Conservation (phyloP, 2,113 vertebrate genomes). For the Nibea coibor region DNA sequence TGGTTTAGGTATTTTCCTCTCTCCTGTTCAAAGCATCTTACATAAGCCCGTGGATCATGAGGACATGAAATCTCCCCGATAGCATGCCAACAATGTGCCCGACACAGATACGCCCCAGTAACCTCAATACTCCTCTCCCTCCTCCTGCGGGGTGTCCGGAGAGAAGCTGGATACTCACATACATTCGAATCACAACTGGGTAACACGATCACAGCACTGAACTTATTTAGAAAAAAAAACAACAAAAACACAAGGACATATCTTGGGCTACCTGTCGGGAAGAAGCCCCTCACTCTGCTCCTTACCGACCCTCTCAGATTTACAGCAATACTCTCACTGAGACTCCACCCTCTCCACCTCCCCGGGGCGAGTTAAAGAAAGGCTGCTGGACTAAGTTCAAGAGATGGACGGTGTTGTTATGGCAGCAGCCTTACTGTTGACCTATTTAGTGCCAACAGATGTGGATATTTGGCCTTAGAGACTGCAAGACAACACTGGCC, state of each 20-base stretch:
- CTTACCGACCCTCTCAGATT: constrained; percentile 63
- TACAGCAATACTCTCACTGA: constrained; percentile 79
- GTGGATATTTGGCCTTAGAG: constrained; percentile 74
- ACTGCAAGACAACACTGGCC: constrained; percentile 65
- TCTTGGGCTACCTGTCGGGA: constrained; percentile 41
- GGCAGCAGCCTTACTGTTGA: constrained; percentile 67
- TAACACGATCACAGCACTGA: constrained; percentile 26
- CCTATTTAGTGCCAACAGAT: constrained; percentile 62
- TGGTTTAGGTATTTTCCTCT: constrained; percentile 57
- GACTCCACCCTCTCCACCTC: constrained; percentile 58
- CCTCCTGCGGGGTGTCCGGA: constrained; percentile 45
- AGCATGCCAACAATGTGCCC: constrained; percentile 60
- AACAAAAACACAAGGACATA: constrained; percentile 46
- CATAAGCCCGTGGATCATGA: constrained; percentile 67
- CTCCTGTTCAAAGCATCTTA: constrained; percentile 67
- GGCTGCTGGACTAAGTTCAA: constrained; percentile 54
- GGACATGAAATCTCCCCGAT: constrained; percentile 59
- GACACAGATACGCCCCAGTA: constrained; percentile 57
- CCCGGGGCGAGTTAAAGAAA: constrained; percentile 26
- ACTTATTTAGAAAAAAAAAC: constrained; percentile 39
- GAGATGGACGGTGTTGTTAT: constrained; percentile 48
- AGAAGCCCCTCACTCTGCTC: constrained; percentile 47
- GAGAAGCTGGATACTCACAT: constrained; percentile 59
- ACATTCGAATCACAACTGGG: constrained; percentile 51
- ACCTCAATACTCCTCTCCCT: constrained; percentile 49